Conservation (phyloP, 2,888 invertebrate species). For the Petrolisthes manimaculis region DNA sequence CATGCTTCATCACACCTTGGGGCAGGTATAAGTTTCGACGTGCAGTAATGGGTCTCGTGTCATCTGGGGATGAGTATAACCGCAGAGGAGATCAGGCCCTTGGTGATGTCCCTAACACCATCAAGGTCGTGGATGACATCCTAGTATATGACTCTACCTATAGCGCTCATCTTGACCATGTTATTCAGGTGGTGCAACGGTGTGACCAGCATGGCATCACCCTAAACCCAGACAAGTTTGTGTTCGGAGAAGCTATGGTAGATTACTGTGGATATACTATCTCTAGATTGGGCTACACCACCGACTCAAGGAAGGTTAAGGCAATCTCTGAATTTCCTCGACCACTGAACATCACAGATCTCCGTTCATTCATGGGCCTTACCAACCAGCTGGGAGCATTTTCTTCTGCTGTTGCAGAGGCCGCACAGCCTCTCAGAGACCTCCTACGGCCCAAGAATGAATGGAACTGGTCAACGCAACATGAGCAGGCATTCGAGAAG, state of each 20-base stretch:
- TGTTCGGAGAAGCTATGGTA: background rate
- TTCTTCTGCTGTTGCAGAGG: constrained; percentile 5
- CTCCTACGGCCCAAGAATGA: constrained; percentile 14
- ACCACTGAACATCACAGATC: constrained; percentile 37
- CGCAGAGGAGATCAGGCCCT: constrained; percentile 11
- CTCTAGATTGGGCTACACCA: background rate
- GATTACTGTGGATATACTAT: constrained; percentile 8
- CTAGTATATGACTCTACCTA: background rate
- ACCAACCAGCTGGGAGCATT: constrained; percentile 37
- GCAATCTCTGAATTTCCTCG: constrained; percentile 40
- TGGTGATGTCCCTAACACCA: background rate
- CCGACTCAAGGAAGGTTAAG: constrained; percentile 24
- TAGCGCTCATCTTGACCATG: constrained; percentile 13
- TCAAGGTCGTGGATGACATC: constrained; percentile 31
- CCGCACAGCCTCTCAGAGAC: constrained; percentile 31
- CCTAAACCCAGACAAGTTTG: constrained; percentile 16
- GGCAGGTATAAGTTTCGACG: constrained; percentile 13
- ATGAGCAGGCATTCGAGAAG: constrained; percentile 16
- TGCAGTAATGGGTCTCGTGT: constrained; percentile 10
- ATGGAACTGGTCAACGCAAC: constrained; percentile 24
- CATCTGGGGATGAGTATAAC: constrained; percentile 30
- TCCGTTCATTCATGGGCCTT: constrained; percentile 44
- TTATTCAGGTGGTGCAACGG: constrained; percentile 1
- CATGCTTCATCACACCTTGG: constrained; percentile 25
- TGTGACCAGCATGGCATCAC: constrained; percentile 27